These are phyloP conservation scores for Rhabdomys dilectus DNA, from an alignment of 2,113 vertebrate species.

Conservation along the genomic window DNA sequence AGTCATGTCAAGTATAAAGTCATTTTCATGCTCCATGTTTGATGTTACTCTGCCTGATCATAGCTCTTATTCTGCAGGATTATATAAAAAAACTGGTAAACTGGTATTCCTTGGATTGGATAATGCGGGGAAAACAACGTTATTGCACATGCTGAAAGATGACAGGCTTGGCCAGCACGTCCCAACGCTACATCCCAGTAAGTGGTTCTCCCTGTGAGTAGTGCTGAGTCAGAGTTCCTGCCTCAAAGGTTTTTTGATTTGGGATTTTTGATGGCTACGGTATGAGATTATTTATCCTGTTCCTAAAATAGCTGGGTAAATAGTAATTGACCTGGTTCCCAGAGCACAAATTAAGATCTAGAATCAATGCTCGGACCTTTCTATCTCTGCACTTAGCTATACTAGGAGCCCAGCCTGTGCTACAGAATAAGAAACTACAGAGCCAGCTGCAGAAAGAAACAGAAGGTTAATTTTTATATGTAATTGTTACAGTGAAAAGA, in stretches of 20 bases:
- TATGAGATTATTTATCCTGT: conserved; percentile 44
- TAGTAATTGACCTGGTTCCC: conserved; percentile 19
- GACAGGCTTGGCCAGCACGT: conserved; percentile 98
- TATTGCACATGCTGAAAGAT: conserved; percentile 99
- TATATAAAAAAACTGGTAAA: conserved; percentile 99
- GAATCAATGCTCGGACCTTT: conserved; percentile 7
- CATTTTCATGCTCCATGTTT: conserved; percentile 21
- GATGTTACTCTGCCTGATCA: conserved; percentile 46
- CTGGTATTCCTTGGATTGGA: conserved; percentile 99
- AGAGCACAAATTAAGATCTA: conserved; percentile 44
- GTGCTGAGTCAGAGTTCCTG: not conserved
- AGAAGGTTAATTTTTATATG: not conserved
- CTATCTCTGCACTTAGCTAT: not conserved
- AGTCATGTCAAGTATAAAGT: not conserved
- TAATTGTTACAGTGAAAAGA: not conserved
- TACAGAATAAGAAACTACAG: not conserved
- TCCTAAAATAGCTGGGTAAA: conserved; percentile 45
- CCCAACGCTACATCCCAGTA: conserved; percentile 98
- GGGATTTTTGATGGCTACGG: not conserved
- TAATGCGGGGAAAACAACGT: conserved; percentile 98
- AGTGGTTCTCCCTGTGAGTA: conserved; percentile 81
- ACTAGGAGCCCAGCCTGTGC: not conserved
- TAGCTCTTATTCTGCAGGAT: conserved; percentile 88
- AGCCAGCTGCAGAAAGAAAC: not conserved
- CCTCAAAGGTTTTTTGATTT: not conserved